Base-by-base conservation (phyloP, 2,113 vertebrate genomes). In the Gila orcuttii region DNA sequence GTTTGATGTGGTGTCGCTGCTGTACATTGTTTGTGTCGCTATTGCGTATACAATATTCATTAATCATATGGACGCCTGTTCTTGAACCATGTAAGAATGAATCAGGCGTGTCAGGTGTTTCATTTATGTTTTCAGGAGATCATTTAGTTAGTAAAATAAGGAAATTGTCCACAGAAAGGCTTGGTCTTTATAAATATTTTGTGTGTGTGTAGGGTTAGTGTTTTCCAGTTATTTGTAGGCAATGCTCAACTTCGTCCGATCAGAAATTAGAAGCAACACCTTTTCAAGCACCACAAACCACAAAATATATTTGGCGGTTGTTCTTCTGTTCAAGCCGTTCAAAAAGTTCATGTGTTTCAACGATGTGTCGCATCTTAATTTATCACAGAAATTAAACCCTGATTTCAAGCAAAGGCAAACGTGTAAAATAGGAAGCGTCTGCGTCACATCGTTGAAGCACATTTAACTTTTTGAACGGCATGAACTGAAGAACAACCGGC, bases 1-100 rank as follows among this genome's bases (percentile, higher is more conserved):
- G 82, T 83, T 73, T 83, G 68, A 21, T 19, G 82, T 83, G 50
- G 50, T 52, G 82, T 74, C 68, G 47, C 50, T 59, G 28, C 68
- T 52, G 50, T 71, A 28, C 31, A 23, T 47, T 66, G 64, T 55
- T 39, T 50, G 45, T 52, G 42, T 19, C 17, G 80, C 33, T 66
- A 13, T 68, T 5, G 13, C 59, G 25, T 31, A 33, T 68, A 15
- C 28, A 36, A 52, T 55, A 55, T 82, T 2, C 12, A 33, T 36
- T 23, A n/a, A 4, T 69, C 17, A n/a, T 45, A 45, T 69, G 6
- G 11, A 69, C 31, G 42, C n/a, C 21, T n/a, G 59, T 64, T 64
- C n/a, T 31, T 64, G 36, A 25, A 62, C 33, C 57, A 4, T 62
- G 33, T 13, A 57, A 59, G 4, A 57, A 79, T 7, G 13, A 47